These are phyloP conservation scores for Pissodes strobi DNA, from an alignment of 1,140 invertebrate species.

Conservation along the genomic window DNA sequence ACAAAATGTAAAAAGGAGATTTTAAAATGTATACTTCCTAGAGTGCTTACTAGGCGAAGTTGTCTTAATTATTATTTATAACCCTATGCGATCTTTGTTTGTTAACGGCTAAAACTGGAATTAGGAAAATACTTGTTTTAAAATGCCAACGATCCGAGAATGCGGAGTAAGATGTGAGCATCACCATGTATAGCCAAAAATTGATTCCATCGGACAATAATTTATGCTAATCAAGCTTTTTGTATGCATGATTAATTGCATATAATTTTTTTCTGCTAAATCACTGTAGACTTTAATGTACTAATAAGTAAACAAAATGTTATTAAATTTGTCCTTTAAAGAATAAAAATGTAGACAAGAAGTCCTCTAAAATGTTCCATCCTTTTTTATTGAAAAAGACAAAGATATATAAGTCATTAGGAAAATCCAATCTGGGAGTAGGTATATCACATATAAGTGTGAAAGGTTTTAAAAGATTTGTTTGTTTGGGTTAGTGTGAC, in stretches of 20 bases:
- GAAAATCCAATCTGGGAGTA: not conserved
- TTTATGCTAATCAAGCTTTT: slow-evolving; percentile 5
- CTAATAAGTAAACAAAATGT: not conserved
- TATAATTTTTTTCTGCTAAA: not conserved
- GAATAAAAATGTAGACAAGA: slow-evolving; percentile 7
- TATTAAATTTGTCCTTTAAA: slow-evolving; percentile 8
- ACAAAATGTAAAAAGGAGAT: too few relatives aligned
- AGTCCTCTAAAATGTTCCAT: slow-evolving; percentile 5
- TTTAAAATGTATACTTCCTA: too few relatives aligned
- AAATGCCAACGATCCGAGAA: too few relatives aligned
- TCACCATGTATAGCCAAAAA: too few relatives aligned
- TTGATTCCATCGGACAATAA: too few relatives aligned
- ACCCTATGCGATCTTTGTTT: too few relatives aligned
- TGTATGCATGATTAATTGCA: not conserved
- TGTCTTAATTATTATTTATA: too few relatives aligned
- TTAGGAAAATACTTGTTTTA: too few relatives aligned
- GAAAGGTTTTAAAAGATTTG: slow-evolving; percentile 5
- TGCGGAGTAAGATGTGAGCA: too few relatives aligned
- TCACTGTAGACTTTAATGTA: too few relatives aligned
- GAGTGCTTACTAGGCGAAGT: too few relatives aligned
- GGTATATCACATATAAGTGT: not conserved
- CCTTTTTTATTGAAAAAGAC: slow-evolving; percentile 5
- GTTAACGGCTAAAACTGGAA: too few relatives aligned
- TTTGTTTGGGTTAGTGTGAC: not conserved
- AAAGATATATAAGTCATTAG: slow-evolving; percentile 4